Conservation (phyloP, 2,888 invertebrate species). For the Malthinus flaveolus region DNA sequence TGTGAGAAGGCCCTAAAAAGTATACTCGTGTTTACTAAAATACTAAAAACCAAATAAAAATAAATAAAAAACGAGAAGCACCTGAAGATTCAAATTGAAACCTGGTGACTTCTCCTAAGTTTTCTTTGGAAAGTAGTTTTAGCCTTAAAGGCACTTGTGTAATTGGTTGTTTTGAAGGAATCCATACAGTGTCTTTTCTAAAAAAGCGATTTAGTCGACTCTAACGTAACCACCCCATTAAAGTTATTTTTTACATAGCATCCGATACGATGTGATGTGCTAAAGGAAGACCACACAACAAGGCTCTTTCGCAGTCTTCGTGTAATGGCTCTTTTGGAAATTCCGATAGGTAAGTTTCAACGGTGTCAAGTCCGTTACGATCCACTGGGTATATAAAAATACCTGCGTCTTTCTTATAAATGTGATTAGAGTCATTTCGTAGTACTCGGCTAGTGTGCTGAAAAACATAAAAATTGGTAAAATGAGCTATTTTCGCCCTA, state of each 20-base stretch:
- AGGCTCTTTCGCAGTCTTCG: conserved; percentile 10
- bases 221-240: neutral
- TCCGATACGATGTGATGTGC: conserved; percentile 41
- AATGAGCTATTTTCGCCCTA: no score
- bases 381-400: conserved; percentile 47
- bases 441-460: conserved; percentile 45
- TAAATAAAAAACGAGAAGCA: conserved; percentile 35
- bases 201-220: conserved; percentile 20
- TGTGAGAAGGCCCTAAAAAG: conserved; percentile 64
- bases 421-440: conserved; percentile 38
- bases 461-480: no score
- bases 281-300: conserved; percentile 47
- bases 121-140: conserved; percentile 43
- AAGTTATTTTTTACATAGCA: conserved; percentile 37
- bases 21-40: no score
- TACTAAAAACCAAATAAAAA: no score
- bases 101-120: conserved; percentile 49
- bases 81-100: conserved; percentile 58
- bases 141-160: conserved; percentile 40
- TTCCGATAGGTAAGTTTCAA: conserved; percentile 41
- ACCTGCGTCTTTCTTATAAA: conserved; percentile 44
- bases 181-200: conserved; percentile 47
- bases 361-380: conserved; percentile 45
- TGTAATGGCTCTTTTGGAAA: conserved; percentile 27
- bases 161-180: conserved; percentile 44